Evolutionary conservation across 2,797 vertebrate genomes (phyloP), one percentile per base, ranked within the genome.

Genomic region (Capromys pilorides): DNA sequence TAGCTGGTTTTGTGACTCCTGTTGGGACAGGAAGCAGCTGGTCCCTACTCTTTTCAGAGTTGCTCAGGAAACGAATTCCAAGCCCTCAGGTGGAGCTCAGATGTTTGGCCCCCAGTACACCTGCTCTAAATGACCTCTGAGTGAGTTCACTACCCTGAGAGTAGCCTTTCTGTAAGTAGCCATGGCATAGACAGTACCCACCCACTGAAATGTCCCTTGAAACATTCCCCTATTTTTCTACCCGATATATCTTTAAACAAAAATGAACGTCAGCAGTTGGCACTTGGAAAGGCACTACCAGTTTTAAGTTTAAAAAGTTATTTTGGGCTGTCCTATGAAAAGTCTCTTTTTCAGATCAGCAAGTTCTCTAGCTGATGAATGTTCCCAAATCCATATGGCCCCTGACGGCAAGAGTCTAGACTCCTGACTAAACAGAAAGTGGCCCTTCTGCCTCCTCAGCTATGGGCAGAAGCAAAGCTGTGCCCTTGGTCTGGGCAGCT

Each of bases 261-360:
- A 98, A 97, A 88, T 90, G 77, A 90, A 67, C 89, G 90, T 98
- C 97, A 98, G 95, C 90, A 98, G 84, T 95, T 90, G 97, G 97
- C 90, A 96, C 85, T 71, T 95, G 87, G 94, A 97, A 94, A 97
- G 89, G 96, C 93, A 97, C 96, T 93, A 97, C 77, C 88, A 57
- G 36, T 97, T 98, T 67, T 97, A 97, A 96, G 93, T 96, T 95
- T 85, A 95, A 88, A 96, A 84, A 94, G 97, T 77, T 93, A 90
- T 97, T 97, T 96, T 94, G 94, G 97, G 97, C 94, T 97, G 95
- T 95, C 96, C 96, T 94, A 41, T 97, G 96, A 96, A 96, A 97
- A 97, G 93, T 91, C 62, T 88, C 91, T 97, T 98, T 97, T 97
- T 97, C 96, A 97, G 95, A 96, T 98, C 97, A 98, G 95, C 95